Evolutionary conservation across 2,113 vertebrate genomes (phyloP).

Genomic region (Ceyx margarethae): DNA sequence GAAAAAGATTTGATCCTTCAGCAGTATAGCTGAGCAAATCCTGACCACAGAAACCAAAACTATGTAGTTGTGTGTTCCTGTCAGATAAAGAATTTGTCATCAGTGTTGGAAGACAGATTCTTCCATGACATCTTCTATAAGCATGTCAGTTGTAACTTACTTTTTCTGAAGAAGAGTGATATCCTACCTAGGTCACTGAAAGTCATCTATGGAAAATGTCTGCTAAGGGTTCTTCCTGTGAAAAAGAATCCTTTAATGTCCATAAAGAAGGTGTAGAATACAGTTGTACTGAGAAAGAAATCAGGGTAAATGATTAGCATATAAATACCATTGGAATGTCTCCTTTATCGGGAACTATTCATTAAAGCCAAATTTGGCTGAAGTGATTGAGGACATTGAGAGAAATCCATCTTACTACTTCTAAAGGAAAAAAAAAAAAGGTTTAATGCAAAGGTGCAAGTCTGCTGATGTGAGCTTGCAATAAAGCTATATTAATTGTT

Average conservation of each 20-base stretch:
- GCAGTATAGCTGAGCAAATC: not conserved
- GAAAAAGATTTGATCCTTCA: not conserved
- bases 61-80: not conserved
- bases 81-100: not conserved
- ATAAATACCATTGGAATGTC: not conserved
- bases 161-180: not conserved
- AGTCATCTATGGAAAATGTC: not conserved
- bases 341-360: not conserved
- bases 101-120: not conserved
- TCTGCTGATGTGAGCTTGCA: not conserved
- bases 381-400: no score
- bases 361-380: no score
- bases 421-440: not conserved
- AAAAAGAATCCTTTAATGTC: not conserved
- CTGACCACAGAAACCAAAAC: not conserved
- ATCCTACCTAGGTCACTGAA: not conserved
- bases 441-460: not conserved
- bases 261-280: not conserved
- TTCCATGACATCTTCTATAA: not conserved
- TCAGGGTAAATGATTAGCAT: not conserved
- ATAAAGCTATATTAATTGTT: not conserved
- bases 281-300: not conserved
- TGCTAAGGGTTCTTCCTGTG: not conserved
- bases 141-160: not conserved
- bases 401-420: no score